Evolutionary conservation across 2,797 vertebrate genomes (phyloP), one percentile per base, ranked within the genome.

Genomic region (Gephyroberyx darwinii): DNA sequence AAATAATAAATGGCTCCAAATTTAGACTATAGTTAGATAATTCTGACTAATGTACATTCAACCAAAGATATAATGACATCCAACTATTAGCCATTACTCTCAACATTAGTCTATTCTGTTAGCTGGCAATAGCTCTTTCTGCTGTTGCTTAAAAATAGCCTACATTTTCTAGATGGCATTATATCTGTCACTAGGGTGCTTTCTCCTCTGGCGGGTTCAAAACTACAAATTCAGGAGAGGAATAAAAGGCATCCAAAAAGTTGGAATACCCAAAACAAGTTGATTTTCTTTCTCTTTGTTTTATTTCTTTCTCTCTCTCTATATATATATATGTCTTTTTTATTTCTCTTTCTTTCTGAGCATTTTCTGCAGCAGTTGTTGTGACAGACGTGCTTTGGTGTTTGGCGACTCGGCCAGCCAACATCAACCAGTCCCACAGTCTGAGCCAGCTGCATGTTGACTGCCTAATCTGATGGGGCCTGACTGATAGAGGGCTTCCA

Each of bases 401-500:
- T 73, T 81, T 81, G 77, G 75, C 75, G 75, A 33, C 71, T 69
- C 47, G 74, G 69, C 65, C 31, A 47, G 59, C 74, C 72, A 66
- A 52, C 66, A 74, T 58, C 70, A 74, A 51, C 73, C 65, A 77
- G 77, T 74, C 62, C 57, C 75, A 69, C 77, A 79, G 59, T 81
- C 56, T 62, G 68, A 83, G 77, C 75, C 68, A 85, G 84, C 79
- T 74, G 74, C 66, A 83, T 66, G 70, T 56, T 71, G 78, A 78
- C 59, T 77, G 82, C 61, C 78, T 65, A 33, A 58, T 80, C 84
- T 85, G 86, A 89, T 84, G 66, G 2, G 74, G 68, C 39, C 52
- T 68, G 72, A 79, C 65, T 69, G 86, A 78, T 71, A 77, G 75
- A 47, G 41, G 51, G 54, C 65, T 70, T 80, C 80, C 59, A 82